Evolutionary conservation across 2,113 vertebrate genomes (phyloP).

Genomic region (Arvicanthis niloticus): DNA sequence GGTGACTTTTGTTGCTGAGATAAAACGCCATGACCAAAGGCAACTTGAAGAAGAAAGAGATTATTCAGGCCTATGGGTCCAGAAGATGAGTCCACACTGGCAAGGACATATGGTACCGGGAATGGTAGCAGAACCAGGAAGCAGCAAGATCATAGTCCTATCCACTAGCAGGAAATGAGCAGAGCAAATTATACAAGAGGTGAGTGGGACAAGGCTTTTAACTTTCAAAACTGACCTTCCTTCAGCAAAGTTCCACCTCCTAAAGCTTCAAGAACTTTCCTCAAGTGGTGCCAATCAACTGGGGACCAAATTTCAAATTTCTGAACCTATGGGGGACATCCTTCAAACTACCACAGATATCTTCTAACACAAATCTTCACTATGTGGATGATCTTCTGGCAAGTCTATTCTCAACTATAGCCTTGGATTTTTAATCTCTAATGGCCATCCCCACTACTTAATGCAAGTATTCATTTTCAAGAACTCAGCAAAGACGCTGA

Average conservation of each 20-base stretch:
- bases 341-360: not conserved
- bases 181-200: not conserved
- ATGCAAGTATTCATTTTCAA: conserved; percentile 7
- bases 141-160: not conserved
- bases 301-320: not conserved
- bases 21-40: not conserved
- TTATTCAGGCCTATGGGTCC: not conserved
- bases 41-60: not conserved
- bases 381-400: not conserved
- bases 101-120: not conserved
- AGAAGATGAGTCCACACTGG: not conserved
- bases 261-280: not conserved
- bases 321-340: not conserved
- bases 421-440: not conserved
- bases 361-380: conserved; percentile 1
- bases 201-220: not conserved
- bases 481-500: not conserved
- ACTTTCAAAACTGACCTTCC: not conserved
- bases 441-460: not conserved
- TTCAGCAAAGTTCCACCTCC: not conserved
- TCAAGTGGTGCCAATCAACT: not conserved
- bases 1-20: not conserved
- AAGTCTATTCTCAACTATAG: conserved; percentile 31
- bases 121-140: not conserved
- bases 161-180: not conserved